Percentiles rank a stretch among this genome's conserved stretches.
phyloP scores from a whole-genome alignment of 2,113 vertebrate species.

The Pteropus alecto region DNA sequence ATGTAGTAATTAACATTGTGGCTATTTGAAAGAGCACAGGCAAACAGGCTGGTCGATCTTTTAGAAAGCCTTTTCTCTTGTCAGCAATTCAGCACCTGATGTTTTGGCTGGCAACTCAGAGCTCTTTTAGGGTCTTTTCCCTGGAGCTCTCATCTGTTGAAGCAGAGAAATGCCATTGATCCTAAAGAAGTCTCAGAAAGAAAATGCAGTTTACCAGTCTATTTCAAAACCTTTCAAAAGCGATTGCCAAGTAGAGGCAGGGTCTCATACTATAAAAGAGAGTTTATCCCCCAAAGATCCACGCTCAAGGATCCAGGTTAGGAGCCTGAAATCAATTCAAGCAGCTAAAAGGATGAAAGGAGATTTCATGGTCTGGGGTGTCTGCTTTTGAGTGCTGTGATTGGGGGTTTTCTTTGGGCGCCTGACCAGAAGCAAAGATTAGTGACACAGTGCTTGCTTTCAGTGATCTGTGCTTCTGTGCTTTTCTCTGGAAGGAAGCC shows the following conservation, averaged over 20 bases:
- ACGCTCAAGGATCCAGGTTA: constrained; percentile 54
- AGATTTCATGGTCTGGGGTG: constrained; percentile 72
- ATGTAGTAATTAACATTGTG: constrained; percentile 18
- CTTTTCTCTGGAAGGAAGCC: constrained; percentile 29
- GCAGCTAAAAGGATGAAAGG: constrained; percentile 68
- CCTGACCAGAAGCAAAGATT: constrained; percentile 67
- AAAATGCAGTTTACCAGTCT: constrained; percentile 40
- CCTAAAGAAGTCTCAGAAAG: constrained; percentile 32
- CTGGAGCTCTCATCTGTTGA: not conserved
- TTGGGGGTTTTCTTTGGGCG: constrained; percentile 50
- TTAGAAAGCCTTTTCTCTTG: constrained; percentile 9
- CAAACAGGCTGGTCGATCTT: not conserved
- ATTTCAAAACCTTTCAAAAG: constrained; percentile 54
- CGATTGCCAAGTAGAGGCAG: not conserved
- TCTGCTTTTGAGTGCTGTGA: constrained; percentile 54
- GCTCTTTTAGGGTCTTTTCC: constrained; percentile 28
- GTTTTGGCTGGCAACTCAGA: constrained; percentile 33
- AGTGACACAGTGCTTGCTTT: constrained; percentile 25
- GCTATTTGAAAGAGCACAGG: constrained; percentile 31
- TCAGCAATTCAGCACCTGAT: constrained; percentile 42
- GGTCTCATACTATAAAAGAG: constrained; percentile 30
- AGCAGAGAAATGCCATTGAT: constrained; percentile 51
- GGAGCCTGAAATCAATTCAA: constrained; percentile 70
- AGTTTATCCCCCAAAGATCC: constrained; percentile 40
- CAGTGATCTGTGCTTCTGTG: not conserved